phyloP scores from a whole-genome alignment of 2,888 invertebrate species.

The Hartigia nigra region DNA sequence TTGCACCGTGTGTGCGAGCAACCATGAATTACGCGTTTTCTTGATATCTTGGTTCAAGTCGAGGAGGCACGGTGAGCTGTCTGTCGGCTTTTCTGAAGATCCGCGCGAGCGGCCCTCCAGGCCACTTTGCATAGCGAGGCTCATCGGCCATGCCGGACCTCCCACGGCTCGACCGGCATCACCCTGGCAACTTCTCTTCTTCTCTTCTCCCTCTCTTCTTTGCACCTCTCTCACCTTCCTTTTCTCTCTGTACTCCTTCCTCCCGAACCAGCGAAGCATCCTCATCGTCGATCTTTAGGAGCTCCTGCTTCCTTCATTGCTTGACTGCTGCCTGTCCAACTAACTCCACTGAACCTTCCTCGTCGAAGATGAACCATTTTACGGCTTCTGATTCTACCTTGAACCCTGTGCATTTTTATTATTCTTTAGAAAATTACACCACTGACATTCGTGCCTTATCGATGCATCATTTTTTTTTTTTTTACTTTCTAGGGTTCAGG shows the following conservation, averaged over 20 bases:
- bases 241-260: conserved; percentile 17
- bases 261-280: neutral
- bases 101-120: conserved; percentile 30
- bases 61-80: conserved; percentile 11
- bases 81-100: conserved; percentile 7
- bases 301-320: neutral
- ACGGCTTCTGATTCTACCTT: neutral
- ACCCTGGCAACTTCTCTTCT: conserved; percentile 24
- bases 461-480: neutral
- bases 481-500: neutral
- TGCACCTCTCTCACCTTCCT: conserved; percentile 10
- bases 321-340: neutral
- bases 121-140: conserved; percentile 57
- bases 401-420: neutral
- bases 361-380: neutral
- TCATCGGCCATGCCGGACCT: conserved; percentile 35
- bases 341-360: neutral
- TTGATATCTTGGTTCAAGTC: conserved; percentile 45
- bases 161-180: conserved; percentile 45
- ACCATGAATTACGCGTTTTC: conserved; percentile 49
- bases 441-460: neutral
- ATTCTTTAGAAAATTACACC: neutral
- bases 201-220: conserved; percentile 20
- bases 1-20: conserved; percentile 24
- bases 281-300: neutral